These are phyloP conservation scores for Acinonyx jubatus DNA, from an alignment of 2,113 vertebrate genomes.

Conservation along the genomic window DNA sequence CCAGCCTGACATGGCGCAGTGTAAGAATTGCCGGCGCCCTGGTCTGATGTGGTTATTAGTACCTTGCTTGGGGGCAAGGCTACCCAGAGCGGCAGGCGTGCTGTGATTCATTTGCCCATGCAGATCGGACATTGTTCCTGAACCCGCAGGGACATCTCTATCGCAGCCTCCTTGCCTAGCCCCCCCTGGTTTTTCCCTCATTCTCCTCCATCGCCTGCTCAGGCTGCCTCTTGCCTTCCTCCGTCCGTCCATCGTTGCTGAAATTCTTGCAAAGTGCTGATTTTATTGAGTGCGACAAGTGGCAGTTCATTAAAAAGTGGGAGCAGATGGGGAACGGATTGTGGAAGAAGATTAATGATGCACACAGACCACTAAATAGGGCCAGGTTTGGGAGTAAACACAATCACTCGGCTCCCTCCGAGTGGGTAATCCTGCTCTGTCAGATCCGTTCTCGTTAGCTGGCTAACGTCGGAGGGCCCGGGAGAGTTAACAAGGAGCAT, in stretches of 20 bases:
- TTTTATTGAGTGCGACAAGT: slow-evolving; percentile 88
- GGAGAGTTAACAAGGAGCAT: slow-evolving; percentile 27
- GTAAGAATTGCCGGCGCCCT: neutral
- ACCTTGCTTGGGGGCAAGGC: slow-evolving; percentile 71
- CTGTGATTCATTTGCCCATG: slow-evolving; percentile 31
- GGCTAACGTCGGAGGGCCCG: neutral
- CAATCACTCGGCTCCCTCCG: slow-evolving; percentile 80
- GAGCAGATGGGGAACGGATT: slow-evolving; percentile 87
- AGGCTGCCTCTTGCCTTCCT: neutral
- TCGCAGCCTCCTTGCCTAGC: neutral
- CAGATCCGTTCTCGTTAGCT: slow-evolving; percentile 78
- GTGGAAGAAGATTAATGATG: slow-evolving; percentile 88
- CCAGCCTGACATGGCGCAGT: slow-evolving; percentile 48
- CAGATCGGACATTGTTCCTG: slow-evolving; percentile 32
- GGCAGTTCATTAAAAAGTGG: slow-evolving; percentile 89
- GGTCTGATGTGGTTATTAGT: slow-evolving; percentile 76
- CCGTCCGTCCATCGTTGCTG: slow-evolving; percentile 46
- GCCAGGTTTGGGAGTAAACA: slow-evolving; percentile 85
- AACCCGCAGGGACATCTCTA: slow-evolving; percentile 29
- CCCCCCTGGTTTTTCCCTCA: neutral
- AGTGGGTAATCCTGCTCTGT: slow-evolving; percentile 81
- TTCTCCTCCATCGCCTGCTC: neutral
- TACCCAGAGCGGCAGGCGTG: slow-evolving; percentile 7
- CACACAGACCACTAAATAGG: slow-evolving; percentile 84
- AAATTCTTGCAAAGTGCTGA: slow-evolving; percentile 77